Evolutionary conservation across 2,113 vertebrate species (phyloP).

Genomic region (Tylochromis polylepis): DNA sequence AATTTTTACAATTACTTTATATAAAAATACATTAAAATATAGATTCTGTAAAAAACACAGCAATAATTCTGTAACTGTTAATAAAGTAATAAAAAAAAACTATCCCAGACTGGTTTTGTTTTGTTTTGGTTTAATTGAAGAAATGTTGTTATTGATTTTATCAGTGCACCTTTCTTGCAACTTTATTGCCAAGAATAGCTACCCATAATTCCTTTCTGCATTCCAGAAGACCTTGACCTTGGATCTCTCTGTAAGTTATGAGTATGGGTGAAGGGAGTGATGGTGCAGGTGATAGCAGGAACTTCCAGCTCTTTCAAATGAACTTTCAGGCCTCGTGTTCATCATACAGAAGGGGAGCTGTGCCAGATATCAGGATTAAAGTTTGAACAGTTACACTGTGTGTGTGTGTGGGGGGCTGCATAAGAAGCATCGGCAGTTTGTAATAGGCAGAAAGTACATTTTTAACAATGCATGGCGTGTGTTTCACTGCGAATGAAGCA

Average conservation of each 20-base stretch:
- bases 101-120: not conserved
- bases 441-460: not conserved
- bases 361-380: not conserved
- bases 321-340: not conserved
- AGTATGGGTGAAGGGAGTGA: not conserved
- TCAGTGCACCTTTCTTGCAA: not conserved
- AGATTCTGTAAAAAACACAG: not conserved
- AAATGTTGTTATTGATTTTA: not conserved
- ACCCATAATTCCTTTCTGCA: not conserved
- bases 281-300: not conserved
- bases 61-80: not conserved
- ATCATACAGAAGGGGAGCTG: not conserved
- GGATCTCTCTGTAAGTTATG: not conserved
- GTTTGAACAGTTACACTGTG: not conserved
- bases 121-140: not conserved
- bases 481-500: not conserved
- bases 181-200: not conserved
- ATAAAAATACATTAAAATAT: not conserved
- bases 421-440: no score
- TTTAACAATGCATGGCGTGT: not conserved
- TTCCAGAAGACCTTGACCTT: not conserved
- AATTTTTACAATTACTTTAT: not conserved
- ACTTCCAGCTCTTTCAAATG: not conserved
- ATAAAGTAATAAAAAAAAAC: not conserved
- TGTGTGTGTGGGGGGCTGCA: not conserved